Evolutionary conservation across 2,113 vertebrate species (phyloP).

Genomic region (Origma solitaria): DNA sequence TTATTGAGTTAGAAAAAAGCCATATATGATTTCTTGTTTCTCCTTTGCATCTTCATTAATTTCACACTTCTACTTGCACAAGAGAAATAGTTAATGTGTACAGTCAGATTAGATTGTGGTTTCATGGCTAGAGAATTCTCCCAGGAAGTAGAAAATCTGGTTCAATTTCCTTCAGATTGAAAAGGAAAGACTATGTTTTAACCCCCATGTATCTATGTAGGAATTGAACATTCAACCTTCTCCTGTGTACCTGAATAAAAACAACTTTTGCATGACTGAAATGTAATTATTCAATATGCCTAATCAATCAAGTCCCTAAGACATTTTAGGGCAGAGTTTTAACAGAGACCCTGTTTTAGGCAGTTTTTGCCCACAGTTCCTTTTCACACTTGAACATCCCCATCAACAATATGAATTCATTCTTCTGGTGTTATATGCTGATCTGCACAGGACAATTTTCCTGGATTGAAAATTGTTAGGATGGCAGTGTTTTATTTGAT

Average conservation of each 20-base stretch:
- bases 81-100: background rate
- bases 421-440: background rate
- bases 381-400: background rate
- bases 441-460: background rate
- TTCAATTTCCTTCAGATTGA: background rate
- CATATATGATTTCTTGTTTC: background rate
- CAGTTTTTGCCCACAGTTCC: background rate
- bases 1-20: background rate
- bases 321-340: background rate
- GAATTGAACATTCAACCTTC: background rate
- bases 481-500: background rate
- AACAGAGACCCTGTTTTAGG: background rate
- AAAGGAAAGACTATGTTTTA: background rate
- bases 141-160: background rate
- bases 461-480: background rate
- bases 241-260: background rate
- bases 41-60: background rate
- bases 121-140: background rate
- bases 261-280: background rate
- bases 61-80: background rate
- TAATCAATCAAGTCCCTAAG: background rate
- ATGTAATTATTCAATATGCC: background rate
- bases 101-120: background rate
- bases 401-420: background rate
- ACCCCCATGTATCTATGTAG: background rate